These are phyloP conservation scores for Diabrotica balteata DNA, from an alignment of 2,888 invertebrate species.

Conservation along the genomic window DNA sequence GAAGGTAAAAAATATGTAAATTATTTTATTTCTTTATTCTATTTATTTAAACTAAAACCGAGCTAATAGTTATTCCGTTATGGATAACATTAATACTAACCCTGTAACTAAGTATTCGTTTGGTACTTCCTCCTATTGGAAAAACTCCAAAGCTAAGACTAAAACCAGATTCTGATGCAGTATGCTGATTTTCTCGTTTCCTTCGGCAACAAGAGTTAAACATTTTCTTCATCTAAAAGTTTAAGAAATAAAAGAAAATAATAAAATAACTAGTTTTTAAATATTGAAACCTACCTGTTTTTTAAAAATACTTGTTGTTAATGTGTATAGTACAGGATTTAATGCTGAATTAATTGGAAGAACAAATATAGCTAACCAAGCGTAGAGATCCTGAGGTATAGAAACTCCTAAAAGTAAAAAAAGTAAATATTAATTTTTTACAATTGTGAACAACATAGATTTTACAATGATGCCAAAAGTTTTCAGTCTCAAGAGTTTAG, in stretches of 20 bases:
- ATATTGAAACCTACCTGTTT: slow-evolving; percentile 59
- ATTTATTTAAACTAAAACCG: too few species aligned
- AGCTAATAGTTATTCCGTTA: too few species aligned
- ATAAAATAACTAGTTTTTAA: background rate
- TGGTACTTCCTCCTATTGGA: slow-evolving; percentile 56
- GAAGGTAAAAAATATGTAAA: too few species aligned
- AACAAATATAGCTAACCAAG: slow-evolving; percentile 68
- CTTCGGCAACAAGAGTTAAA: slow-evolving; percentile 50
- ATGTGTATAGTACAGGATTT: slow-evolving; percentile 69
- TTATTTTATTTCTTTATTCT: too few species aligned
- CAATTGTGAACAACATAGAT: too few species aligned
- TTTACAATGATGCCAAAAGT: too few species aligned
- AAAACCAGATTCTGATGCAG: slow-evolving; percentile 61
- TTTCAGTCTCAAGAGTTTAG: too few species aligned
- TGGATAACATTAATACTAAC: slow-evolving; percentile 41
- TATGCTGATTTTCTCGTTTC: slow-evolving; percentile 51
- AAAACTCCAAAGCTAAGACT: slow-evolving; percentile 62
- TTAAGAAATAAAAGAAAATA: slow-evolving; percentile 24
- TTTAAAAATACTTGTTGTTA: slow-evolving; percentile 68
- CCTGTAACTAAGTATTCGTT: slow-evolving; percentile 55
- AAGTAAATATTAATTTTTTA: slow-evolving; percentile 8
- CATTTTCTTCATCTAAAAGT: slow-evolving; percentile 49
- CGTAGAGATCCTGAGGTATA: slow-evolving; percentile 65
- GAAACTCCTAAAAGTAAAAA: slow-evolving; percentile 59
- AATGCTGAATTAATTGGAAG: slow-evolving; percentile 69